A percentile compares a stretch with the other conserved stretches of the same genome.
Evolutionary conservation across 2,113 vertebrate species (phyloP).

Genomic region (Salminus brasiliensis): DNA sequence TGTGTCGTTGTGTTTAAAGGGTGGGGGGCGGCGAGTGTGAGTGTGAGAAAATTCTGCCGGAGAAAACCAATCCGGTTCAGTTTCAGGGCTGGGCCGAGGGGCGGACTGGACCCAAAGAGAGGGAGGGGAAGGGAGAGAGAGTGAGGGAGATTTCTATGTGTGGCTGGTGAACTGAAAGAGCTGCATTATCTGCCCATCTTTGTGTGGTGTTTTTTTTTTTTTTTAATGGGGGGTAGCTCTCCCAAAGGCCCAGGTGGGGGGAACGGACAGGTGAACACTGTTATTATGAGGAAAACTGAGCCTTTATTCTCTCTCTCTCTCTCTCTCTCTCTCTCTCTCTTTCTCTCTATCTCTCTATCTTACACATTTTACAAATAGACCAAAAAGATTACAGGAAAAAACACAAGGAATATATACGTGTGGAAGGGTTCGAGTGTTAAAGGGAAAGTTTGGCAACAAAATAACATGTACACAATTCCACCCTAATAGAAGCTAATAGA

Average conservation of each 20-base stretch:
- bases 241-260: slow-evolving; percentile 75
- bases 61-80: slow-evolving; percentile 72
- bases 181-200: slow-evolving; percentile 72
- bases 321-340: slow-evolving; percentile 43
- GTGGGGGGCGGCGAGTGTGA: slow-evolving; percentile 64
- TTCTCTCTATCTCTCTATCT: slow-evolving; percentile 44
- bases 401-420: not conserved
- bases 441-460: no score
- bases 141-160: slow-evolving; percentile 56
- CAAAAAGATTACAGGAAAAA: not conserved
- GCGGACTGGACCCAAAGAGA: slow-evolving; percentile 35
- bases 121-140: not conserved
- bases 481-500: no score
- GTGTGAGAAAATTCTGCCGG: slow-evolving; percentile 76
- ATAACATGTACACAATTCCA: not conserved
- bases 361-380: slow-evolving; percentile 3
- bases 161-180: slow-evolving; percentile 62
- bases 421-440: not conserved
- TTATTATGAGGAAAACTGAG: slow-evolving; percentile 79
- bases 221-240: slow-evolving; percentile 58
- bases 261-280: slow-evolving; percentile 76
- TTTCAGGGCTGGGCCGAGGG: slow-evolving; percentile 72
- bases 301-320: slow-evolving; percentile 61
- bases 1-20: slow-evolving; percentile 49
- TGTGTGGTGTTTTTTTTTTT: slow-evolving; percentile 42